Evolutionary conservation across 2,888 invertebrate species (phyloP), one percentile per base, ranked within the genome.

Genomic region (Leucoma salicis): DNA sequence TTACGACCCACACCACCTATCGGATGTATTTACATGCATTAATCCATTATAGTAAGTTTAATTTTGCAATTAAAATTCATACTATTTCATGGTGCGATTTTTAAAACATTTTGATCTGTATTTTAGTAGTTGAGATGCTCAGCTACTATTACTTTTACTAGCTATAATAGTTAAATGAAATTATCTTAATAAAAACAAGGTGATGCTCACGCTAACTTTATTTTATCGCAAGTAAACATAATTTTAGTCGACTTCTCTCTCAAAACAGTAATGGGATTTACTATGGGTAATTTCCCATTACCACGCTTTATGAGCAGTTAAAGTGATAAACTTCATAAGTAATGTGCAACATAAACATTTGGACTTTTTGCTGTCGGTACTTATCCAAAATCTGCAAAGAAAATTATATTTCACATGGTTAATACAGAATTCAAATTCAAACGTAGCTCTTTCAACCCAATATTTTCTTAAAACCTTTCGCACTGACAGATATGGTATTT

Each of bases 321-420:
- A 66, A 50, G 46, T 59, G 61, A 66, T 64, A 66, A 59, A 63
- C 45, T 44, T 41, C 38, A 46, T 49, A 59, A 55, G 49, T 52
- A 42, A 66, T 58, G 57, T 48, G 40, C 54, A 47, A 46, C 49
- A 52, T 53, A 56, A 49, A 57, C 36, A 48, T 51, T 54, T 46
- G 16, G 33, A 35, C 32, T 49, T 49, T 58, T 57, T 50, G 38
- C 24, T 31, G 25, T 31, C 31, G 7, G 25, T 15, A 32, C 31
- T 11, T 46, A 49, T 39, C 41, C 27, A 42, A 24, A 27, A 39
- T 5, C 0, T 1, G 0, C 33, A 32, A 5, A 14, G 1, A 1
- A 53, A 46, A 39, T 16, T 13, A 14, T 12, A 45, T 42, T 14
- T 21, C 36, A 29, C 2, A 0, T 0, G 0, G 0, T 0, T 0